Evolutionary conservation across 1,140 invertebrate species (phyloP), one percentile per base, ranked within the genome.

Genomic region (Neuroterus valhalla): DNA sequence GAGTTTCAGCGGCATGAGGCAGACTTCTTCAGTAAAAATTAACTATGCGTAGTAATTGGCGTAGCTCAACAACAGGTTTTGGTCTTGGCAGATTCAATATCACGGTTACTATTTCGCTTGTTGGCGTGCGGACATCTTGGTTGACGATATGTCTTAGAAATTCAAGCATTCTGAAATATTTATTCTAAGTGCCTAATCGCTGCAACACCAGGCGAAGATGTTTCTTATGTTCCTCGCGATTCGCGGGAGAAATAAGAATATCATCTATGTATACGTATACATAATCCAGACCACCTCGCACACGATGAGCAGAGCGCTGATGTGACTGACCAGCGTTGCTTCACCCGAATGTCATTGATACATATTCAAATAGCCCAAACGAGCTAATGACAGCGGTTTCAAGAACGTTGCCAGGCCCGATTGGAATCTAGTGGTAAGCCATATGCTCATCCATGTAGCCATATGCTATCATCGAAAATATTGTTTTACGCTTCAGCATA

Each of bases 351-450:
- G 74, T 44, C 48, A 71, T 76, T 3, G 31, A 8, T 1, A n/a
- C n/a, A n/a, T n/a, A n/a, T n/a, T n/a, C n/a, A n/a, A n/a, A n/a
- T n/a, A n/a, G n/a, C n/a, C n/a, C 52, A 52, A 87, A 88, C 15
- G 86, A 81, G 19, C 87, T 89, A 2, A 78, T 84, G 0, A 89
- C 77, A 2, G 87, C 87, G 11, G 85, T 89, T 78, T 89, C 89
- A 10, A 67, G 77, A 0, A 88, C 81, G 50, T 89, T 84, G 12
- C 78, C 78, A 50, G 38, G 19, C 0, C 52, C 67, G 8, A 89
- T 75, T 1, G 87, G 85, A 2, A 90, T 84, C 26, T 89, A 91
- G 82, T 90, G 88, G 77, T 89, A 93, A 0, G 91, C 92, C 11
- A 82, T 79, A 0, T 81, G 74, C 3, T 92, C 67, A 84, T 93